A percentile compares a stretch with the other conserved stretches of the same genome.
Evolutionary conservation across 2,113 vertebrate genomes (phyloP).

Genomic region (Marmota monax): DNA sequence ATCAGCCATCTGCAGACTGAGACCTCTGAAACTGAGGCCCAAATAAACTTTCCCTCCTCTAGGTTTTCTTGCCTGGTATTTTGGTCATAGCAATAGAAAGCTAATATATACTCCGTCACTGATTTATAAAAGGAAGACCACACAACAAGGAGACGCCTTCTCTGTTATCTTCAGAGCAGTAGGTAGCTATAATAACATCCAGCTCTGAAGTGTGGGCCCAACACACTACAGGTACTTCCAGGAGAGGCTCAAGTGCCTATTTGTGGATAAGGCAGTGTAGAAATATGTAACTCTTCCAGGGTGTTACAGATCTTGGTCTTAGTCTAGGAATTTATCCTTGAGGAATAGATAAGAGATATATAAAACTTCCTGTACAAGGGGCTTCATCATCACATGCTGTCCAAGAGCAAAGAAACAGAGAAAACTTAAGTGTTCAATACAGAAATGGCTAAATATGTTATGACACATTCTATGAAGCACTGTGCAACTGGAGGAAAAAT

Average conservation of each 20-base stretch:
- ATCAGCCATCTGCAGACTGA: too few species aligned
- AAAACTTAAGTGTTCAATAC: neutral
- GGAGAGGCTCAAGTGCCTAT: neutral
- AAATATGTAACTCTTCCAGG: neutral
- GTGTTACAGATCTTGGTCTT: neutral
- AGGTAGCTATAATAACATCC: neutral
- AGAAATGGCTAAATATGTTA: neutral
- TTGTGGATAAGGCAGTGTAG: neutral
- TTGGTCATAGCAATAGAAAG: too few species aligned
- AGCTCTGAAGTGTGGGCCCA: neutral
- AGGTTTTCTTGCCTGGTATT: too few species aligned
- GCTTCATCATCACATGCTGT: neutral
- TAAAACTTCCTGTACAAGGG: neutral
- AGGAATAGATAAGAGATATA: neutral
- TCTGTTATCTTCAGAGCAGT: neutral
- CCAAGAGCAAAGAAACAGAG: neutral
- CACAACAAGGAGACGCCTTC: neutral
- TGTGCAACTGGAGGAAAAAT: neutral
- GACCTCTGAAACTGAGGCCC: too few species aligned
- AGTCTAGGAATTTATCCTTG: neutral
- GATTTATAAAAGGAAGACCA: slow-evolving; percentile 3
- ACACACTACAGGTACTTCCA: neutral
- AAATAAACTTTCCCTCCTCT: too few species aligned
- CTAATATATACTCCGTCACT: neutral
- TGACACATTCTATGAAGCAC: neutral